A percentile compares a stretch with the other conserved stretches of the same genome.
Conservation (phyloP, 2,113 vertebrate species). For the Lepidothrix coronata region DNA sequence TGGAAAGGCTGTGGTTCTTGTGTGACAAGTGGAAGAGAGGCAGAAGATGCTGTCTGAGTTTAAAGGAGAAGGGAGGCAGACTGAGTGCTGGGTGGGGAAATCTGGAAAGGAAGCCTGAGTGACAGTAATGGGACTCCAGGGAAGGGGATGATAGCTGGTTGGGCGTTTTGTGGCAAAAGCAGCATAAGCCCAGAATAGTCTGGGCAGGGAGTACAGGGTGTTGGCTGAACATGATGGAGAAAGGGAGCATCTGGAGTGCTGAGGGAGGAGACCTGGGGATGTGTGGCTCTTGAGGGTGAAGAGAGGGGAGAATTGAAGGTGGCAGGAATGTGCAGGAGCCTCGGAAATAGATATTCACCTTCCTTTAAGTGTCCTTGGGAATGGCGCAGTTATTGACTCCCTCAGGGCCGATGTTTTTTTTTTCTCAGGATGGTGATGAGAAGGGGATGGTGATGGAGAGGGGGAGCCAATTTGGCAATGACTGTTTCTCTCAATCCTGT, state of each 20-base stretch:
- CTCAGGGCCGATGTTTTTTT: not conserved
- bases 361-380: constrained; percentile 42
- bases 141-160: not conserved
- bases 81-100: not conserved
- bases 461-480: not conserved
- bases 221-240: not conserved
- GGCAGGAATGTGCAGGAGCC: not conserved
- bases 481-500: not conserved
- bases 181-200: constrained; percentile 9
- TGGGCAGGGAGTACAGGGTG: constrained; percentile 15
- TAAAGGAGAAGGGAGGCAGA: not conserved
- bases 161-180: constrained; percentile 8
- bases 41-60: constrained; percentile 15
- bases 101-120: constrained; percentile 25
- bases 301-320: not conserved
- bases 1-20: not conserved
- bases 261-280: not conserved
- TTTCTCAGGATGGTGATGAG: not conserved
- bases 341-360: not conserved
- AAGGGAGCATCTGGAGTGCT: not conserved
- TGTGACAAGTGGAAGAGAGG: not conserved
- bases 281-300: not conserved
- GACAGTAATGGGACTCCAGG: constrained; percentile 61
- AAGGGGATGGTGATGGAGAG: no score
- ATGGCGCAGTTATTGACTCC: not conserved